A percentile compares a stretch with the other conserved stretches of the same genome.
Conservation (phyloP, 2,888 invertebrate genomes). For the Limenitis camilla region DNA sequence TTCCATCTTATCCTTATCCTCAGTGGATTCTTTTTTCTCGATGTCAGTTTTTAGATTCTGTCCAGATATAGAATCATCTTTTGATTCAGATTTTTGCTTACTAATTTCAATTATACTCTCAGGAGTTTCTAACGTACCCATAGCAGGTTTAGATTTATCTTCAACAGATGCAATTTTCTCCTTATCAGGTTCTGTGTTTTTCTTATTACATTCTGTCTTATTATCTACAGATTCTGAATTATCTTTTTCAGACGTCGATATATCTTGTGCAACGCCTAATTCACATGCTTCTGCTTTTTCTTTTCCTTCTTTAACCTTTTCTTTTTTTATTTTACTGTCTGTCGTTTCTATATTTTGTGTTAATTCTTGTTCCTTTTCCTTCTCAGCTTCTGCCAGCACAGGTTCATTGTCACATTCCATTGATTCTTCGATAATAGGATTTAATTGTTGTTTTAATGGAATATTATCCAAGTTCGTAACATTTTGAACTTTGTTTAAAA, state of each 20-base stretch:
- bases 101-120: no score
- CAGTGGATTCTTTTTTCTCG: no score
- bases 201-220: not conserved
- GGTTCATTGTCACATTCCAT: conserved; percentile 56
- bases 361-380: conserved; percentile 52
- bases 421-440: conserved; percentile 54
- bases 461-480: conserved; percentile 62
- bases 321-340: conserved; percentile 1
- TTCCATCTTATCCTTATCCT: no score
- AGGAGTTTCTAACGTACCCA: not conserved
- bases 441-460: conserved; percentile 52
- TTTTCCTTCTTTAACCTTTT: conserved; percentile 21
- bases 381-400: conserved; percentile 57
- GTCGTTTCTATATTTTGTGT: conserved; percentile 2
- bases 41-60: no score
- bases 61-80: no score
- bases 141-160: not conserved
- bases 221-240: not conserved
- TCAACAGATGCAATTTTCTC: conserved; percentile 4
- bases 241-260: not conserved
- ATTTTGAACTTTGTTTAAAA: conserved; percentile 63
- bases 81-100: no score
- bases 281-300: no score
- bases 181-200: not conserved
- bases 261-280: no score